Conservation (phyloP, 2,888 invertebrate species). For the Coelinius sp. region DNA sequence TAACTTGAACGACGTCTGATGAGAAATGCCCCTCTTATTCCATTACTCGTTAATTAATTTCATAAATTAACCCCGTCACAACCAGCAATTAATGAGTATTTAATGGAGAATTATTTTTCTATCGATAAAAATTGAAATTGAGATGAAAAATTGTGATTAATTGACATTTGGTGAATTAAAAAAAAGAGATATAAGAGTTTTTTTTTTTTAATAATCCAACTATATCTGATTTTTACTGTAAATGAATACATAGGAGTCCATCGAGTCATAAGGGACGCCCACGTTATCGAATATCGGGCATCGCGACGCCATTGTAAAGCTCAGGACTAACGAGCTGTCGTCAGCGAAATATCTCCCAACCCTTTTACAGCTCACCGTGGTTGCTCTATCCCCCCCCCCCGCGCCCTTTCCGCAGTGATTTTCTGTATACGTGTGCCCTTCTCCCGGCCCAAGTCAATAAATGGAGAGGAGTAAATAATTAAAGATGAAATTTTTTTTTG, state of each 20-base stretch:
- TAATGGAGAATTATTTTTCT: constrained; percentile 9
- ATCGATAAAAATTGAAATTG: neutral
- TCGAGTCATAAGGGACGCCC: constrained; percentile 48
- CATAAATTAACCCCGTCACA: constrained; percentile 19
- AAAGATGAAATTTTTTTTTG: neutral
- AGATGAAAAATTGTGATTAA: neutral
- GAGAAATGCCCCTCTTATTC: constrained; percentile 26
- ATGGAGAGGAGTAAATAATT: constrained; percentile 13
- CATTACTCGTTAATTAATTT: constrained; percentile 28
- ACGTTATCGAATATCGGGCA: constrained; percentile 59
- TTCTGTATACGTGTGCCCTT: constrained; percentile 17
- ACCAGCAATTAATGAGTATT: constrained; percentile 24
- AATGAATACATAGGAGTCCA: no score
- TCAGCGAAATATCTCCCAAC: constrained; percentile 50
- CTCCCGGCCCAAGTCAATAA: constrained; percentile 37
- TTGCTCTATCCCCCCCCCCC: constrained; percentile 9
- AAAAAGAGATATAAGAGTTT: no score
- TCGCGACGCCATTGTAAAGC: constrained; percentile 57
- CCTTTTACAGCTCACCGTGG: constrained; percentile 23
- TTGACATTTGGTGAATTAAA: constrained; percentile 10
- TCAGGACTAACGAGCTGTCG: constrained; percentile 63
- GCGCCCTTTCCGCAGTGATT: neutral
- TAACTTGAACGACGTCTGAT: neutral
- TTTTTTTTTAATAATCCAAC: no score
- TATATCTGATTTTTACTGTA: no score